Evolutionary conservation across 1,140 invertebrate genomes (phyloP).

Genomic region (Ericerus pela): DNA sequence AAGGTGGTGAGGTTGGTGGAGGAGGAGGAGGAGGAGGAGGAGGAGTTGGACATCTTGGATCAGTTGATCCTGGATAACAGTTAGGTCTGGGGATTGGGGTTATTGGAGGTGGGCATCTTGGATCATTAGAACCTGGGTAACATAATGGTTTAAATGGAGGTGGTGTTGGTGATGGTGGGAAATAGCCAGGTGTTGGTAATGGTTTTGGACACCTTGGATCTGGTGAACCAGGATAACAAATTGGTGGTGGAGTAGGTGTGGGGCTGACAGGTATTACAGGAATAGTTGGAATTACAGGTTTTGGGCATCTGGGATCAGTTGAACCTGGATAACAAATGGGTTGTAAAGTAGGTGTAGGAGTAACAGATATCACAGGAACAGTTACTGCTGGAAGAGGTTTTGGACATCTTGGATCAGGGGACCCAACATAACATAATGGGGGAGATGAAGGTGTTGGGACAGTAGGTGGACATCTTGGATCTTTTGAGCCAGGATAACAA

Average conservation of each 20-base stretch:
- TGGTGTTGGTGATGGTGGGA: constrained; percentile 13
- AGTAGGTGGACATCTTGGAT: constrained; percentile 27
- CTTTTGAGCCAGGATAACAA: constrained; percentile 30
- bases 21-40: constrained; percentile 27
- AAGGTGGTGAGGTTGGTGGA: constrained; percentile 18
- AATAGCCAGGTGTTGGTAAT: too few species aligned
- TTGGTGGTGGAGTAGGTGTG: constrained; percentile 18
- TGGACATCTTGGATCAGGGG: constrained; percentile 31
- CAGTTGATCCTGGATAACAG: constrained; percentile 26
- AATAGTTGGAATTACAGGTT: constrained; percentile 15
- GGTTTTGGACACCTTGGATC: constrained; percentile 28
- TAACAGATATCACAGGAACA: constrained; percentile 14
- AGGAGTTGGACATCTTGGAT: constrained; percentile 27
- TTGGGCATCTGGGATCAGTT: constrained; percentile 19
- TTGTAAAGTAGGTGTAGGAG: constrained; percentile 20
- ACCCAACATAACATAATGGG: constrained; percentile 26
- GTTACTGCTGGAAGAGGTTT: constrained; percentile 21
- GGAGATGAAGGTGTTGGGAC: constrained; percentile 17
- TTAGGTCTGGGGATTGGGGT: constrained; percentile 14
- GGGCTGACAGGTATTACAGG: too few species aligned
- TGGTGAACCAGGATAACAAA: constrained; percentile 23
- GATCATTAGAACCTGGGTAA: constrained; percentile 29
- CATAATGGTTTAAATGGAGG: constrained; percentile 20
- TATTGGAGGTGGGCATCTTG: constrained; percentile 28
- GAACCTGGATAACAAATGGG: constrained; percentile 16